Evolutionary conservation across 1,140 invertebrate genomes (phyloP), one percentile per base, ranked within the genome.

Genomic region (Reticulitermes speratus): DNA sequence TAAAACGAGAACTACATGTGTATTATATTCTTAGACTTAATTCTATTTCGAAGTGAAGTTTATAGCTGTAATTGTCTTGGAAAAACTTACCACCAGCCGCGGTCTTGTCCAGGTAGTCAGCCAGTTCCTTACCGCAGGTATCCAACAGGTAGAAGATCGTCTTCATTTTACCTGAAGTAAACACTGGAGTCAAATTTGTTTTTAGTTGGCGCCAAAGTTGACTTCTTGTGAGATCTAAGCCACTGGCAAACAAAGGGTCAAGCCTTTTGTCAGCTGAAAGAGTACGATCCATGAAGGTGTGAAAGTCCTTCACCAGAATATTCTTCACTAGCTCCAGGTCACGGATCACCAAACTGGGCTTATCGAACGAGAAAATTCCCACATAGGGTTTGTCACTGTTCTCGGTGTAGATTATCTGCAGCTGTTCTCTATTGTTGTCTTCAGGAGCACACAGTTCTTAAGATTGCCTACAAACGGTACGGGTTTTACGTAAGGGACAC

Each of bases 261-360:
- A 19, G 11, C 0, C 45, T 83, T 21, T 45, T 44, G 44, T 83
- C 82, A 12, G 23, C 23, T 38, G 14, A 88, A 3, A 89, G 55
- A 52, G 89, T 89, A 75, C 90, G 88, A 86, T 92, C 90, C 12
- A 88, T 87, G 85, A 93, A 93, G 87, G 91, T 90, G n/a, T 91
- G 89, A 87, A 93, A 93, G 87, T 93, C 92, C 86, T 91, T 91
- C 23, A 92, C 89, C 11, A 91, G 11, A 45, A n/a, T n/a, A n/a
- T n/a, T n/a, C n/a, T n/a, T n/a, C n/a, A n/a, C n/a, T n/a, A n/a
- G n/a, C 52, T 6, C 5, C 52, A 55, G 52, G 38, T n/a, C n/a
- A n/a, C n/a, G n/a, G n/a, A n/a, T n/a, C n/a, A n/a, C n/a, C n/a
- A n/a, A n/a, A n/a, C n/a, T n/a, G n/a, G n/a, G n/a, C n/a, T n/a